Conservation (phyloP, 2,113 vertebrate genomes). For the Pithys albifrons region DNA sequence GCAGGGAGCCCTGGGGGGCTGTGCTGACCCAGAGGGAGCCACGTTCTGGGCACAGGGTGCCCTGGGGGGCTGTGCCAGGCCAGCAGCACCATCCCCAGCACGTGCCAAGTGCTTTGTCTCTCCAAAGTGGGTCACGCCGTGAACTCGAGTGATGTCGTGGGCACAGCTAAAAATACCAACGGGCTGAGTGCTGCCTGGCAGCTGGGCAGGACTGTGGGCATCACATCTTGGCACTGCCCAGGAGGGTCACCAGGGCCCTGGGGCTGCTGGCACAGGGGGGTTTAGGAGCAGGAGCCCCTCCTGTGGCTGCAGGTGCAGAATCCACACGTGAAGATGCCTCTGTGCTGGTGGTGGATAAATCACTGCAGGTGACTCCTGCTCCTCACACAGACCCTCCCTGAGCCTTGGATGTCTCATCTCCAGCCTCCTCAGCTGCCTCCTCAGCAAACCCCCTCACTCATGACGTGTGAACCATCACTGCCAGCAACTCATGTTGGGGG, state of each 20-base stretch:
- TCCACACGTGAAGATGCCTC: background rate
- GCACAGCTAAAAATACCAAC: conserved; percentile 2
- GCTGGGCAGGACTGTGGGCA: background rate
- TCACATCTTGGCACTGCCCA: background rate
- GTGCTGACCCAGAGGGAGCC: background rate
- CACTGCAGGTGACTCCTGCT: accelerated
- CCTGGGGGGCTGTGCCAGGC: background rate
- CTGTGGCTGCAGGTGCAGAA: background rate
- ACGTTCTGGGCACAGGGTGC: accelerated
- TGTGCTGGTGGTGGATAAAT: background rate
- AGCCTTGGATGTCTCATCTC: background rate
- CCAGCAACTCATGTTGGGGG: accelerated
- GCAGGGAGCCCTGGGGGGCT: accelerated
- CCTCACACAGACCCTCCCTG: background rate
- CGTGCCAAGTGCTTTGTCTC: background rate
- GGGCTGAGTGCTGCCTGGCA: background rate
- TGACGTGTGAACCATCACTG: background rate
- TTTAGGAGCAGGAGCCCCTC: background rate
- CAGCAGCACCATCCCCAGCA: background rate
- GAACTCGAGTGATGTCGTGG: background rate
- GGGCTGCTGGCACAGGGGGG: background rate
- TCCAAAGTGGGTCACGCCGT: background rate
- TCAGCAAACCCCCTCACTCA: background rate
- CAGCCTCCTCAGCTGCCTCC: background rate
- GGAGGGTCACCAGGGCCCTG: background rate